phyloP scores from a whole-genome alignment of 2,113 vertebrate species.

The Chitala chitala region DNA sequence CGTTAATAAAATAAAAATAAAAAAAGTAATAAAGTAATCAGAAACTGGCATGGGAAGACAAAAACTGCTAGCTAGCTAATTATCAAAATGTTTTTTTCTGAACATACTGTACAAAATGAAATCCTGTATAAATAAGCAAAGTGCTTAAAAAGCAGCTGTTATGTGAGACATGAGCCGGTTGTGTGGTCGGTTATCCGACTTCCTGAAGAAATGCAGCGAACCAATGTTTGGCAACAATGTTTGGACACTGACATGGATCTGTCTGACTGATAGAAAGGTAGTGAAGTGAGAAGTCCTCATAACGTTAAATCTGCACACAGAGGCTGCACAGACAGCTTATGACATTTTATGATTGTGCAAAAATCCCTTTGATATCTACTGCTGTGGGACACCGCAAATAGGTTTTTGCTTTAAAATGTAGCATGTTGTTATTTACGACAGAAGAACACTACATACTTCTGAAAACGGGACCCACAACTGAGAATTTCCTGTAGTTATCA shows the following conservation, averaged over 20 bases:
- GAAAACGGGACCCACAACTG: background rate
- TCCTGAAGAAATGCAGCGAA: constrained; percentile 32
- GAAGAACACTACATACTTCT: background rate
- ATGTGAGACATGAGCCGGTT: constrained; percentile 35
- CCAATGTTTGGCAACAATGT: constrained; percentile 17
- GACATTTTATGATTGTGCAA: background rate
- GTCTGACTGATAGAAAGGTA: background rate
- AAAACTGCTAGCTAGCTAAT: constrained; percentile 57
- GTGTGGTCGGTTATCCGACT: constrained; percentile 35
- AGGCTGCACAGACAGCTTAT: background rate
- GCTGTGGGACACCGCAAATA: background rate
- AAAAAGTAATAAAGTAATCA: constrained; percentile 56
- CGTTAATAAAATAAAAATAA: constrained; percentile 57
- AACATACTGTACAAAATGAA: constrained; percentile 68
- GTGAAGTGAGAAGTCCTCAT: background rate
- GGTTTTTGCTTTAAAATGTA: background rate
- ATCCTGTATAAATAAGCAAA: constrained; percentile 69
- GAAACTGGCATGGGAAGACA: constrained; percentile 69
- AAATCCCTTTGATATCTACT: background rate
- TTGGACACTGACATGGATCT: background rate
- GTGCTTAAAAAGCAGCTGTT: constrained; percentile 53
- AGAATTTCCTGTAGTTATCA: background rate
- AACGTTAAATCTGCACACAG: background rate
- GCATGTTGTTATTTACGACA: background rate
- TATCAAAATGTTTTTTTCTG: constrained; percentile 58